Base-by-base conservation (phyloP, 1,140 invertebrate species). In the Ooceraea biroi region DNA sequence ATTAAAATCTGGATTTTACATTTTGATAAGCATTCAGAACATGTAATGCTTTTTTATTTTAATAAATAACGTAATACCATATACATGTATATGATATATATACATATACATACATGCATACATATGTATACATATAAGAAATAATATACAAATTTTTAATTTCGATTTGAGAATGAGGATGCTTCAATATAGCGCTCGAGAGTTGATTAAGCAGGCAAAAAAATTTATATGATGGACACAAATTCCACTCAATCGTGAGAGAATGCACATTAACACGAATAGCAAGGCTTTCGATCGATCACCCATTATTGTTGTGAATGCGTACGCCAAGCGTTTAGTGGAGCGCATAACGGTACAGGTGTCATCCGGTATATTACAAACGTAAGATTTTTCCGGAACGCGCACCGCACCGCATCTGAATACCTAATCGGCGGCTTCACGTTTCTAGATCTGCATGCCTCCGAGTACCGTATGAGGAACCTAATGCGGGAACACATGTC, bases 261-360 rank as follows among this genome's bases (percentile, higher is more conserved):
- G 36, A 36, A 36, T 36, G 36, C 7, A 36, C 36, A 7, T 36
- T 36, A 36, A 17, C 25, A 30, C 25, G 27, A 52, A 22, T 11
- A 55, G 3, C 58, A 27, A 30, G 30, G 52, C 46, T 0, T 22
- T 82, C n/a, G 36, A 30, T 52, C 36, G 52, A 30, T 65, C 48
- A 17, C 2, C 55, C 12, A 76, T 84, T 78, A 80, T 78, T 76
- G 72, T 84, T 44, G 10, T 11, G 50, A 25, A 84, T 80, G 84
- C 10, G 30, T 87, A 80, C 55, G 50, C 36, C 22, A 27, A 36
- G 22, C 25, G 55, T 55, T 88, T 73, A 88, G 85, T 89, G 44
- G 86, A 86, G 12, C 87, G 14, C 36, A 19, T 89, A 88, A 88
- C 87, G 87, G 87, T 87, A 88, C 82, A 30, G 57, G 74, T 36